Conservation (phyloP, 1,140 invertebrate genomes). For the Drosophila pseudoananassae region DNA sequence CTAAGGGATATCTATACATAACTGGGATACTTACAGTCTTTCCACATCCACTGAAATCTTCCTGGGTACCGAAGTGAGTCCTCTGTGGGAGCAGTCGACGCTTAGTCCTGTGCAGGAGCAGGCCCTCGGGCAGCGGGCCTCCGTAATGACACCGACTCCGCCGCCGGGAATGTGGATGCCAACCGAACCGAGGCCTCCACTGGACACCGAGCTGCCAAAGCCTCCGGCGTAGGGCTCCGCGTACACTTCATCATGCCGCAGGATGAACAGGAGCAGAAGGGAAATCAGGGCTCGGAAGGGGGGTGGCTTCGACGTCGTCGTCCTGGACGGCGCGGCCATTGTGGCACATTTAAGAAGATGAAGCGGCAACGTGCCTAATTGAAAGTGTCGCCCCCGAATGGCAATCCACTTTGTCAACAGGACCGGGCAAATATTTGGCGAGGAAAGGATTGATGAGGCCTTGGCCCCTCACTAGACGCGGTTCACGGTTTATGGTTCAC, state of each 20-base stretch:
- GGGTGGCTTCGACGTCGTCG: slow-evolving; percentile 62
- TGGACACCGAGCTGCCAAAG: slow-evolving; percentile 66
- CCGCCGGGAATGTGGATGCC: slow-evolving; percentile 82
- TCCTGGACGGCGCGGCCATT: slow-evolving; percentile 72
- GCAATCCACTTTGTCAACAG: slow-evolving; percentile 80
- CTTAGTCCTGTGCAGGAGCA: slow-evolving; percentile 91
- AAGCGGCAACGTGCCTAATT: slow-evolving; percentile 78
- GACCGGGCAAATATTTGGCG: slow-evolving; percentile 64
- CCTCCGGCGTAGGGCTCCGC: slow-evolving; percentile 76
- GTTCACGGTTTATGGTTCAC: slow-evolving; percentile 27
- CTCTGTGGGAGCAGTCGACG: slow-evolving; percentile 92
- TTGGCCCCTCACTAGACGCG: not conserved
- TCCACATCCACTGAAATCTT: slow-evolving; percentile 90
- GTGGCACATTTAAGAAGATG: slow-evolving; percentile 76
- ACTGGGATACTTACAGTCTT: slow-evolving; percentile 90
- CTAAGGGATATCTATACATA: not conserved
- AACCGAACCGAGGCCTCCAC: slow-evolving; percentile 71
- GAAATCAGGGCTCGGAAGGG: slow-evolving; percentile 52
- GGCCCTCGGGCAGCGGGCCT: slow-evolving; percentile 89
- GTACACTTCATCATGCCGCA: slow-evolving; percentile 31
- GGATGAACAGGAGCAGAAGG: slow-evolving; percentile 6
- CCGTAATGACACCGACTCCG: slow-evolving; percentile 73
- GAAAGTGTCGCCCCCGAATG: slow-evolving; percentile 69
- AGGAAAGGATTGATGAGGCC: slow-evolving; percentile 62
- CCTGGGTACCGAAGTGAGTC: slow-evolving; percentile 90